Percentiles rank a stretch among this genome's conserved stretches.
Conservation (phyloP, 1,140 invertebrate species). For the Eupeodes corollae region DNA sequence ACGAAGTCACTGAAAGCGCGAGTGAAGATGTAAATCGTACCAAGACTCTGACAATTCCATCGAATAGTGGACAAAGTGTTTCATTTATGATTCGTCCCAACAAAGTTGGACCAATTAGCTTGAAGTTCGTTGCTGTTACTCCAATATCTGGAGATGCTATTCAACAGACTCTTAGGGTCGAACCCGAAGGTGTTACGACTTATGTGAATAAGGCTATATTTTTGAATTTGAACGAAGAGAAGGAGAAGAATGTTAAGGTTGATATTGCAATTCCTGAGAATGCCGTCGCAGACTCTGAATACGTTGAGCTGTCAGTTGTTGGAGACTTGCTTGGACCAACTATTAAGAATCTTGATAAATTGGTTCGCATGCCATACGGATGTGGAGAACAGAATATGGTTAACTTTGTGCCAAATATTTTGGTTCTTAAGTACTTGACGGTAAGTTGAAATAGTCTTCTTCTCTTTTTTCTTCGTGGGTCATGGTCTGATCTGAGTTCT, state of each 20-base stretch:
- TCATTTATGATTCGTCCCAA: conserved; percentile 72
- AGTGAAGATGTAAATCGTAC: conserved; percentile 49
- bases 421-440: conserved; percentile 63
- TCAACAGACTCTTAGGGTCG: conserved; percentile 58
- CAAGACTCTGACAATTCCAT: conserved; percentile 52
- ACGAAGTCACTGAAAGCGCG: conserved; percentile 40
- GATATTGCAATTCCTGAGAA: conserved; percentile 59
- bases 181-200: conserved; percentile 67
- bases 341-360: conserved; percentile 60
- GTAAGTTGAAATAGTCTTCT: conserved; percentile 17
- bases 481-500: not conserved
- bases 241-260: conserved; percentile 45
- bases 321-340: conserved; percentile 67
- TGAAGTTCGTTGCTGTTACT: conserved; percentile 62
- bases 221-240: conserved; percentile 53
- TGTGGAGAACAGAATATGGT: conserved; percentile 95
- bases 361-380: conserved; percentile 76
- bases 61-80: conserved; percentile 57
- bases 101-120: conserved; percentile 56
- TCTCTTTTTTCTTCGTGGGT: not conserved
- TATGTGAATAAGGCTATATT: conserved; percentile 65
- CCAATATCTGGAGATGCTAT: conserved; percentile 61
- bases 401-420: conserved; percentile 83
- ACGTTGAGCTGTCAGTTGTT: conserved; percentile 59
- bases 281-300: conserved; percentile 55